phyloP scores from a whole-genome alignment of 2,797 vertebrate genomes.

The Acanthurus leucopareius region DNA sequence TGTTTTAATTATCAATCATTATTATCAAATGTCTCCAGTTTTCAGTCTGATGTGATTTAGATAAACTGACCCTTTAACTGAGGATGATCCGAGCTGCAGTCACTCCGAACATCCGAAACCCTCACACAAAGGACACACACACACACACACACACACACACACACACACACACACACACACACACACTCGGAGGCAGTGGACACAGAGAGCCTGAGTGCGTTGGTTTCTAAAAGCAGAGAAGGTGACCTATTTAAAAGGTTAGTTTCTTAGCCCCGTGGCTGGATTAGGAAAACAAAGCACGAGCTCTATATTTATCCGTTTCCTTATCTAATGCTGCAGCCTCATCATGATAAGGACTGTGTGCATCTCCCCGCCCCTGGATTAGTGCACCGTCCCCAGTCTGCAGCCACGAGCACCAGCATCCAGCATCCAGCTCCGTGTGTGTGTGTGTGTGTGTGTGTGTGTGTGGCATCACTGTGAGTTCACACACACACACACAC shows the following conservation, averaged over 20 bases:
- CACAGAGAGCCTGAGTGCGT: slow-evolving; percentile 36
- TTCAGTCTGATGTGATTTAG: no score
- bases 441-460: no score
- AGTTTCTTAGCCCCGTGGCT: slow-evolving; percentile 77
- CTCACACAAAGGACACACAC: slow-evolving; percentile 20
- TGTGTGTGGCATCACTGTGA: slow-evolving; percentile 69
- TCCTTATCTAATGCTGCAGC: slow-evolving; percentile 77
- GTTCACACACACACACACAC: slow-evolving; percentile 81
- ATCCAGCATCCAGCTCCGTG: slow-evolving; percentile 60
- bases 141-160: slow-evolving; percentile 12
- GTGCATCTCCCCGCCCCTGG: slow-evolving; percentile 71
- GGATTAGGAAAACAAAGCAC: slow-evolving; percentile 82
- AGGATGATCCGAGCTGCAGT: not conserved
- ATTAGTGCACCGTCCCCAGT: slow-evolving; percentile 74
- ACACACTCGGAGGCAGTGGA: slow-evolving; percentile 25
- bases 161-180: slow-evolving; percentile 28
- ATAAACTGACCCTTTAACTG: slow-evolving; percentile 2
- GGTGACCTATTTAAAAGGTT: slow-evolving; percentile 85
- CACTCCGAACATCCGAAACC: slow-evolving; percentile 5
- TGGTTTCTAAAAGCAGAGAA: slow-evolving; percentile 66
- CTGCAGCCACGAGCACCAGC: slow-evolving; percentile 69
- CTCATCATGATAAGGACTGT: slow-evolving; percentile 77
- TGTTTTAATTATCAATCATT: no score
- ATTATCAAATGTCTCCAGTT: no score
- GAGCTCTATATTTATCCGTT: slow-evolving; percentile 79